Evolutionary conservation across 1,140 invertebrate species (phyloP), one percentile per base, ranked within the genome.

Genomic region (Cherax destructor): DNA sequence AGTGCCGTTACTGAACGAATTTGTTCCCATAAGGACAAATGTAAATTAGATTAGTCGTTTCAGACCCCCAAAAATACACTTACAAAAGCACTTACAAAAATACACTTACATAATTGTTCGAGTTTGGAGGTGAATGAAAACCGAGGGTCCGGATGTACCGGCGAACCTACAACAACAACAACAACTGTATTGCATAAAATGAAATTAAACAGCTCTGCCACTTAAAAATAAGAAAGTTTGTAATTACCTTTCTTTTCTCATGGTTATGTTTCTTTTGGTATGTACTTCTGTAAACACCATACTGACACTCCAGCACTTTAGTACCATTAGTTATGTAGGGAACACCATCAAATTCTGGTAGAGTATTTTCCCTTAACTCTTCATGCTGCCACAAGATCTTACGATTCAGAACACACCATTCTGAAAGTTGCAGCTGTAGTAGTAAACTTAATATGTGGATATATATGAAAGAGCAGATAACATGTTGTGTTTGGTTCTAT

Each of bases 261-360:
- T 6, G 16, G 13, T 84, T 50, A 47, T 83, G 49, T 84, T 84
- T 74, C 49, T 72, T 69, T 52, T 86, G 83, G 41, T 72, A 76
- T 13, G 83, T 41, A 72, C 83, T 86, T 41, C 83, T 69, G 69
- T 86, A 76, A 1, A 76, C 69, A 30, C 83, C 83, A 86, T 86
- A 86, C 83, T 86, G 61, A 56, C 83, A 86, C 72, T 86, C 83
- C 69, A 86, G 21, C 50, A 86, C 83, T 50, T 86, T 86, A 3
- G 83, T 74, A 5, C 83, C 83, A 76, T 86, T 86, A 61, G 76
- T 13, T n/a, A 86, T 86, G 30, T 86, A 86, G 4, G 83, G 83
- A 72, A 86, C 83, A n/a, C 83, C 83, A 72, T 86, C 83, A 76
- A 86, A 86, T 47, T 86, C 65, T 24, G 83, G 83, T 9, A 86